A percentile compares a stretch with the other conserved stretches of the same genome.
phyloP scores from a whole-genome alignment of 2,113 vertebrate species.

The Raja brachyura region DNA sequence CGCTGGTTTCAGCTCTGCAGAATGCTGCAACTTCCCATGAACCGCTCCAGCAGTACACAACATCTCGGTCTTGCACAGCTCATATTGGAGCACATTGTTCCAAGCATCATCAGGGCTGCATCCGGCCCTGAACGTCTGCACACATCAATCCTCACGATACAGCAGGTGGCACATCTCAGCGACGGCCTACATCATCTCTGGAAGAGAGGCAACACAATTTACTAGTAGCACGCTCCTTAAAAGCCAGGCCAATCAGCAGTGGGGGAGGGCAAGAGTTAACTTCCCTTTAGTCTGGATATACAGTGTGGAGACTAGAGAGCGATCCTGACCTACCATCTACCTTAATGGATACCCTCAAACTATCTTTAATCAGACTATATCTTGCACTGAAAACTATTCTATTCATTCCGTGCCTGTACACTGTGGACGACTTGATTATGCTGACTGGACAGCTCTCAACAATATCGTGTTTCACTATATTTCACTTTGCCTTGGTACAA shows the following conservation, averaged over 20 bases:
- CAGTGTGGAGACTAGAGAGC: too few species aligned
- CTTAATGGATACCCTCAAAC: too few species aligned
- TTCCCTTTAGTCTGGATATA: too few species aligned
- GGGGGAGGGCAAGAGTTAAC: background rate
- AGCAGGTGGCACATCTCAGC: background rate
- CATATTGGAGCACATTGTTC: too few species aligned
- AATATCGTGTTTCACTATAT: too few species aligned
- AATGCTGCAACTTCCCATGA: background rate
- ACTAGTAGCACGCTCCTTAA: background rate
- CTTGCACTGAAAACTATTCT: too few species aligned
- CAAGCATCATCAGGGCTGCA: background rate
- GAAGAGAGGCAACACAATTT: background rate
- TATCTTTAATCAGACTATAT: too few species aligned
- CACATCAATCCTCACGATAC: background rate
- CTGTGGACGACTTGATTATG: too few species aligned
- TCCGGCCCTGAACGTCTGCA: background rate
- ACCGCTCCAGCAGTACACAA: background rate
- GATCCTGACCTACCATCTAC: too few species aligned
- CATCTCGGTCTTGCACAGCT: background rate
- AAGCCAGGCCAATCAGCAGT: background rate
- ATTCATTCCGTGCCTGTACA: too few species aligned
- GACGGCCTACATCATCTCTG: constrained; percentile 21
- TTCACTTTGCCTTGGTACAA: too few species aligned
- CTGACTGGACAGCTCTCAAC: too few species aligned
- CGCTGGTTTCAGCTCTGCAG: background rate